phyloP scores from a whole-genome alignment of 1,140 invertebrate genomes.

The Drosophila repletoides region DNA sequence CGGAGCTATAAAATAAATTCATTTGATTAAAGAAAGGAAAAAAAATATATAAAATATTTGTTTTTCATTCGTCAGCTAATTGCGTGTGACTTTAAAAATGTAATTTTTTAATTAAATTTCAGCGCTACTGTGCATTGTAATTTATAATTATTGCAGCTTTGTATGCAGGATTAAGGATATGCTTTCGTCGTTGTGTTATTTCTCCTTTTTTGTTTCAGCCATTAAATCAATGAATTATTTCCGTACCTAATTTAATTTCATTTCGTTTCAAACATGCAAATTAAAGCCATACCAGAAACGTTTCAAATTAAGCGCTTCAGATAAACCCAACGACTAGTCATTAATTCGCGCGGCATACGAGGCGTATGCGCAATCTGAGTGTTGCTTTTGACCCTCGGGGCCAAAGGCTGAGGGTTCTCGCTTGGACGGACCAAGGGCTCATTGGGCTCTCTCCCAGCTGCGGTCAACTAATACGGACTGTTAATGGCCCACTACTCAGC shows the following conservation, averaged over 20 bases:
- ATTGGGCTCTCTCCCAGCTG: too few species aligned
- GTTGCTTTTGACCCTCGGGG: constrained; percentile 6
- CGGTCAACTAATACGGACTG: constrained; percentile 41
- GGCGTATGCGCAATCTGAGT: constrained; percentile 57
- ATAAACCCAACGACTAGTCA: constrained; percentile 43
- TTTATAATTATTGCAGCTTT: constrained; percentile 51
- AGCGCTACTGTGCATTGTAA: constrained; percentile 7
- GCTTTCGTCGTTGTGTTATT: not conserved
- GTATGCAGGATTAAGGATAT: constrained; percentile 16
- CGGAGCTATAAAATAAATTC: constrained; percentile 18
- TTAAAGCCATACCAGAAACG: constrained; percentile 40
- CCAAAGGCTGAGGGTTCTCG: constrained; percentile 35
- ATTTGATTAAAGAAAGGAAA: constrained; percentile 38
- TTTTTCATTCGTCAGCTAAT: not conserved
- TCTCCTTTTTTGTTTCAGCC: constrained; percentile 25
- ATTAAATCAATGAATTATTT: constrained; percentile 46
- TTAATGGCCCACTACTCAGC: constrained; percentile 5
- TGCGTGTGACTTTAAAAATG: too few species aligned
- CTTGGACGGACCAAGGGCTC: not conserved
- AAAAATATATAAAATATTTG: constrained; percentile 8
- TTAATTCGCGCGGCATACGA: constrained; percentile 38
- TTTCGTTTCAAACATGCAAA: constrained; percentile 32
- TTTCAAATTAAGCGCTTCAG: constrained; percentile 57
- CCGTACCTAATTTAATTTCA: constrained; percentile 49
- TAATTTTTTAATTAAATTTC: constrained; percentile 65